Conservation (phyloP, 2,113 vertebrate species). For the Saimiri boliviensis region DNA sequence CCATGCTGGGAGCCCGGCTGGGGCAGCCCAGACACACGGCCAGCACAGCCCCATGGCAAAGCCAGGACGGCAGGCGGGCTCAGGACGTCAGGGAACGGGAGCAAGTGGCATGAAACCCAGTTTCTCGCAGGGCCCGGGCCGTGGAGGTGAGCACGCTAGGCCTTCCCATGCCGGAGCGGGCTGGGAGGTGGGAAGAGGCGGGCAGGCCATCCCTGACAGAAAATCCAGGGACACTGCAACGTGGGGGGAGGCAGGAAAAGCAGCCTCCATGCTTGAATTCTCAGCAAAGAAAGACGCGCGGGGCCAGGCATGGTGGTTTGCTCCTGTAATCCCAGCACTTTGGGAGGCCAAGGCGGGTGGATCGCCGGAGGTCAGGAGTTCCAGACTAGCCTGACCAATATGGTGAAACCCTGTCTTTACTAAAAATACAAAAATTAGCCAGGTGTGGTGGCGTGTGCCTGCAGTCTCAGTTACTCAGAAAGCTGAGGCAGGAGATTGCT, state of each 20-base stretch:
- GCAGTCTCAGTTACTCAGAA: no score
- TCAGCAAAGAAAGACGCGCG: background rate
- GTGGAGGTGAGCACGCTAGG: background rate
- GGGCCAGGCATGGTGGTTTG: no score
- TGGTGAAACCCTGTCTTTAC: no score
- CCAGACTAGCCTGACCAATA: no score
- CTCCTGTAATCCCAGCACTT: no score
- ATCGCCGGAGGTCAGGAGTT: no score
- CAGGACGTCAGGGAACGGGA: rapidly evolving
- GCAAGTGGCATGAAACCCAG: background rate
- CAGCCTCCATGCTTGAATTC: background rate
- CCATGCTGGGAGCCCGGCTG: background rate
- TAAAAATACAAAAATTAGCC: no score
- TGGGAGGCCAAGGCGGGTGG: no score
- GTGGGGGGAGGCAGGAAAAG: no score
- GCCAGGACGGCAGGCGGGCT: background rate
- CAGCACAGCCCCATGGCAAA: background rate
- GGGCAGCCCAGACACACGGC: background rate
- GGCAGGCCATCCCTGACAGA: background rate
- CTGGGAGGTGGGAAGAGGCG: rapidly evolving
- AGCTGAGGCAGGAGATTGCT: no score
- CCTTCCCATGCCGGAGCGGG: background rate
- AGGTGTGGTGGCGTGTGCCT: no score
- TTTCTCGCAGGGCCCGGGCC: background rate
- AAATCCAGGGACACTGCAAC: background rate